Evolutionary conservation across 2,888 invertebrate genomes (phyloP), one percentile per base, ranked within the genome.

Genomic region (Lucinisca nassula): DNA sequence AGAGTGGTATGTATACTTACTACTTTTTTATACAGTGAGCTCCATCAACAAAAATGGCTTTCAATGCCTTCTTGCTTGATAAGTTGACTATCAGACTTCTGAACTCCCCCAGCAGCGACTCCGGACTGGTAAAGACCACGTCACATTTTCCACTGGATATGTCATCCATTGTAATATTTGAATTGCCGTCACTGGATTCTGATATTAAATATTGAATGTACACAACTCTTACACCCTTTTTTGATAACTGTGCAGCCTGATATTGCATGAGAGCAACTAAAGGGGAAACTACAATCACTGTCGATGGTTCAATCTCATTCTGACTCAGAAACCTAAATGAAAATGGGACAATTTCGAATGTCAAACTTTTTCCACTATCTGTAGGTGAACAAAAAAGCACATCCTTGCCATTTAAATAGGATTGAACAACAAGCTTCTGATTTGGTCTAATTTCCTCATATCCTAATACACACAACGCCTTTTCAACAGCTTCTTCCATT

Each of bases 301-400:
- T 45, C 12, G 74, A 40, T 49, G 74, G 74, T 8, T n/a, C 6
- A 1, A 1, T 24, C 6, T 74, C 74, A 6, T n/a, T 27, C 17
- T 74, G 40, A 24, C 30, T n/a, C 12, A 35, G 14, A 45, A 24
- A 74, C 27, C 74, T 74, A 45, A 74, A 74, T 38, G 35, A 32
- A 32, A 72, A 35, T 32, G 72, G 72, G 4, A 35, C 32, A 40
- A 72, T 72, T 72, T 72, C 72, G 17, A 70, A 37, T 1, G 12
- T 14, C 38, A 79, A 38, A 0, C 73, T 73, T 73, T 72, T 80
- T 72, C 80, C 80, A 27, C 80, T 80, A 24, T 73, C 80, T 51
- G 73, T 80, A 73, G 80, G 80, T 10, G 73, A 49, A 55, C 73
- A 72, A 21, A 49, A 73, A 4, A 80, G 21, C 27, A 80, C 51